phyloP scores from a whole-genome alignment of 2,113 vertebrate species.

The Tautogolabrus adspersus region DNA sequence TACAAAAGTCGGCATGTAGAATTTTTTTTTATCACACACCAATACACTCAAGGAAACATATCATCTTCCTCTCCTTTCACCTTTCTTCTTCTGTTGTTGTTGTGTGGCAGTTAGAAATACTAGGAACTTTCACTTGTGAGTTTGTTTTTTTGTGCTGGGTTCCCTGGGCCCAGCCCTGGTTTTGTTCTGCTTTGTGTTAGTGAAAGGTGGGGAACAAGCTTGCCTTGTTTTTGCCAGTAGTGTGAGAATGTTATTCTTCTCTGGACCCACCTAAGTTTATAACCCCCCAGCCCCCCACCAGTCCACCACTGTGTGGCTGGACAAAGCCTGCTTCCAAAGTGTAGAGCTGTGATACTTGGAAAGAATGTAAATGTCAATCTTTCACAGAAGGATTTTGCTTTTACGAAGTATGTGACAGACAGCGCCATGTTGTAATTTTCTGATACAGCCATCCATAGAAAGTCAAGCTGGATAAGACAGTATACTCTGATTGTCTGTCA shows the following conservation, averaged over 20 bases:
- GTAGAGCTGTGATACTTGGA: neutral
- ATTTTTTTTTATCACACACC: too few species aligned
- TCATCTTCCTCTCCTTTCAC: too few species aligned
- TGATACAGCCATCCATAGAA: neutral
- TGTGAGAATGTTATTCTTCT: conserved; percentile 42
- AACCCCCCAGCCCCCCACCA: neutral
- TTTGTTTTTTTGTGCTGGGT: conserved; percentile 16
- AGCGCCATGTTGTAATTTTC: neutral
- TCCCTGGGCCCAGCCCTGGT: neutral
- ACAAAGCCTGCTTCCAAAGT: neutral
- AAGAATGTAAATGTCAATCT: neutral
- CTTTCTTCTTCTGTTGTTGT: too few species aligned
- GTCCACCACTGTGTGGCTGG: conserved; percentile 8
- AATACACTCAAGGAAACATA: too few species aligned
- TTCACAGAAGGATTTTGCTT: neutral
- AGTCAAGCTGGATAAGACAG: neutral
- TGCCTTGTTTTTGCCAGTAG: neutral
- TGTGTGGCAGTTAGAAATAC: too few species aligned
- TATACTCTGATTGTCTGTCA: neutral
- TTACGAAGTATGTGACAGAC: too few species aligned
- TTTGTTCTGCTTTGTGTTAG: conserved; percentile 13
- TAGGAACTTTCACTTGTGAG: neutral
- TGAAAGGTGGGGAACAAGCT: neutral
- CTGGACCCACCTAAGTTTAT: neutral
- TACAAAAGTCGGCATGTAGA: too few species aligned